A percentile compares a stretch with the other conserved stretches of the same genome.
Evolutionary conservation across 2,888 invertebrate genomes (phyloP).

Genomic region (Aphidoletes aphidimyza): DNA sequence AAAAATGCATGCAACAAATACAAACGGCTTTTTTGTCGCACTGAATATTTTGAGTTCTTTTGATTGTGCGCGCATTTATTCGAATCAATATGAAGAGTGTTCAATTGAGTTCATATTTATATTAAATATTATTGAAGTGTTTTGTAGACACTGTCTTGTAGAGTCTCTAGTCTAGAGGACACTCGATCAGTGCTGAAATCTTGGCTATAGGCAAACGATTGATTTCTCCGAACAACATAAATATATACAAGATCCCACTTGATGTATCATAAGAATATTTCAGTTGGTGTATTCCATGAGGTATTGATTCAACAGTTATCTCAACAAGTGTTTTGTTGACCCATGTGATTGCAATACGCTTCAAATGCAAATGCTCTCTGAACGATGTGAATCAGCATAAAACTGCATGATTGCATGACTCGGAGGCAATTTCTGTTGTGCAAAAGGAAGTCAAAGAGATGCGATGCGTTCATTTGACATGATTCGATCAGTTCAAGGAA

Average conservation of each 20-base stretch:
- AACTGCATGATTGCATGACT: background rate
- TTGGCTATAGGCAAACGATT: background rate
- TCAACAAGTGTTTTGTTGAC: background rate
- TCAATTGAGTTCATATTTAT: background rate
- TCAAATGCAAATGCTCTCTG: background rate
- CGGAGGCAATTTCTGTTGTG: background rate
- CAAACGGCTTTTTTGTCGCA: background rate
- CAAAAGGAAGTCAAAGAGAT: background rate
- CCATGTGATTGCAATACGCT: background rate
- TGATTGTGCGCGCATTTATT: background rate
- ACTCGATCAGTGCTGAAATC: background rate
- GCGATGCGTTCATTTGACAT: background rate
- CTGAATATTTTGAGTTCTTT: background rate
- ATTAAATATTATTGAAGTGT: background rate
- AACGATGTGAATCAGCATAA: background rate
- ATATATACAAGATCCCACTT: background rate
- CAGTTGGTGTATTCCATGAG: background rate
- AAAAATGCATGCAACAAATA: background rate
- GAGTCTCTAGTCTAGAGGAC: background rate
- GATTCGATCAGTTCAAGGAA: conserved; percentile 17
- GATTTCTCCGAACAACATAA: background rate
- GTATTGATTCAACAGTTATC: background rate
- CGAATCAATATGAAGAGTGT: background rate
- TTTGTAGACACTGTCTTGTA: no score
- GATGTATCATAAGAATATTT: background rate